Conservation (phyloP, 2,113 vertebrate species). For the Tretioscincus oriximinensis region DNA sequence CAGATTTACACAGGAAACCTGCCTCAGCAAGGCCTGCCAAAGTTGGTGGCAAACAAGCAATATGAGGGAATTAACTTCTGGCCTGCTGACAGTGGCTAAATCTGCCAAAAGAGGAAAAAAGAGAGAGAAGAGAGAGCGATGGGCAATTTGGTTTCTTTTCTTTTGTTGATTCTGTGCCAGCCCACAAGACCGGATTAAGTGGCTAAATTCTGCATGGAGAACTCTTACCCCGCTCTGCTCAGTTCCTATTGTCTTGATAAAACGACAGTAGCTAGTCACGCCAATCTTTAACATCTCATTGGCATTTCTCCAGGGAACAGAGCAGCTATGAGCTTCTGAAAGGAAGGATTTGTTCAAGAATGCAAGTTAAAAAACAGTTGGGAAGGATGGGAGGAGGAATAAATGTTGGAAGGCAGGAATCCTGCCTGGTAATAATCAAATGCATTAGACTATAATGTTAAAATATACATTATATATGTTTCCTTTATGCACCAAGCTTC, state of each 20-base stretch:
- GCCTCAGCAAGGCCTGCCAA: constrained; percentile 69
- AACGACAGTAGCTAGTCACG: constrained; percentile 73
- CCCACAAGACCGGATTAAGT: constrained; percentile 90
- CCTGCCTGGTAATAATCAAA: constrained; percentile 64
- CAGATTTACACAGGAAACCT: constrained; percentile 76
- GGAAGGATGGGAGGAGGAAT: constrained; percentile 53
- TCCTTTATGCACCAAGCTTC: too few species aligned
- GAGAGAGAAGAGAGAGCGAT: constrained; percentile 61
- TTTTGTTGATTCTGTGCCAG: constrained; percentile 88
- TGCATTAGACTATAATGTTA: constrained; percentile 34
- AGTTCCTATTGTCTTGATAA: constrained; percentile 77
- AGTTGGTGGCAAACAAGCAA: constrained; percentile 79
- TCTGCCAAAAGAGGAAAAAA: constrained; percentile 79
- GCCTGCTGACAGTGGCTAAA: constrained; percentile 85
- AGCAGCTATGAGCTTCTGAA: constrained; percentile 74
- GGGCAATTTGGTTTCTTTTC: constrained; percentile 93
- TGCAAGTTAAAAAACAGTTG: constrained; percentile 61
- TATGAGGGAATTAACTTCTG: constrained; percentile 93
- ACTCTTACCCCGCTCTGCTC: constrained; percentile 74
- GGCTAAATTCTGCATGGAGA: constrained; percentile 83
- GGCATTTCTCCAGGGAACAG: constrained; percentile 73
- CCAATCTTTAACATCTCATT: constrained; percentile 72
- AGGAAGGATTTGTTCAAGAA: constrained; percentile 78
- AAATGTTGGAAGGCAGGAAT: constrained; percentile 58
- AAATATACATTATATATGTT: too few species aligned